Conservation (phyloP, 2,888 invertebrate species). For the Belgica antarctica region DNA sequence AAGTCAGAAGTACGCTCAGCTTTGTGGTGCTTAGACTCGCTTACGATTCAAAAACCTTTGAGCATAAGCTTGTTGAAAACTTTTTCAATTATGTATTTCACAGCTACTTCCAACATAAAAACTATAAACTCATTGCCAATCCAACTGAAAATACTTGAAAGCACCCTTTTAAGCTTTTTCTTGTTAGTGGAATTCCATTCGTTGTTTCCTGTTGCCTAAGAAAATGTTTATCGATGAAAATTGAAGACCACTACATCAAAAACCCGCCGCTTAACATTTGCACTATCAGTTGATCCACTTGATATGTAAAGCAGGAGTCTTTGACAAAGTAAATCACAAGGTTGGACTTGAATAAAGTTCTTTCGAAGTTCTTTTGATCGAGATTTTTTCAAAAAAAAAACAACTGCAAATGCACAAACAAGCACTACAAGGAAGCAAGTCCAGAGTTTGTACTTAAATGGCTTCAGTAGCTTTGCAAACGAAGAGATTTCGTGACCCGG, state of each 20-base stretch:
- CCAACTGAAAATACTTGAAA: no score
- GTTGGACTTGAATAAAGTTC: background rate
- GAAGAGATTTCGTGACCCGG: constrained; percentile 26
- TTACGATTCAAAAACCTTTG: no score
- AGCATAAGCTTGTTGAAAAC: no score
- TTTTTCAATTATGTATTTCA: no score
- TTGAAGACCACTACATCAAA: background rate
- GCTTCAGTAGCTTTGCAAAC: constrained; percentile 36
- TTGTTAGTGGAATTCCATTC: no score
- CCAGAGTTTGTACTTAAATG: constrained; percentile 28
- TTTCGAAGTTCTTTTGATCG: background rate
- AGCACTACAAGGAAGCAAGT: background rate
- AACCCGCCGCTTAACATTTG: background rate
- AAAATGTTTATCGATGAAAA: background rate
- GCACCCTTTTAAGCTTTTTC: no score
- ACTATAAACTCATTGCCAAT: no score
- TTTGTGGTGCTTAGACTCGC: no score
- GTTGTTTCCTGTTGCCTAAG: background rate
- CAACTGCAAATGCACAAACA: constrained; percentile 13
- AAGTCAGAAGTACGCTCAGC: no score
- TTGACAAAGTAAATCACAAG: background rate
- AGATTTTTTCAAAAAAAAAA: background rate
- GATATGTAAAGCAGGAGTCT: background rate
- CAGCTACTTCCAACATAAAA: no score
- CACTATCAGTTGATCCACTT: background rate